Conservation (phyloP, 2,888 invertebrate genomes). For the Augochlorella aurata region DNA sequence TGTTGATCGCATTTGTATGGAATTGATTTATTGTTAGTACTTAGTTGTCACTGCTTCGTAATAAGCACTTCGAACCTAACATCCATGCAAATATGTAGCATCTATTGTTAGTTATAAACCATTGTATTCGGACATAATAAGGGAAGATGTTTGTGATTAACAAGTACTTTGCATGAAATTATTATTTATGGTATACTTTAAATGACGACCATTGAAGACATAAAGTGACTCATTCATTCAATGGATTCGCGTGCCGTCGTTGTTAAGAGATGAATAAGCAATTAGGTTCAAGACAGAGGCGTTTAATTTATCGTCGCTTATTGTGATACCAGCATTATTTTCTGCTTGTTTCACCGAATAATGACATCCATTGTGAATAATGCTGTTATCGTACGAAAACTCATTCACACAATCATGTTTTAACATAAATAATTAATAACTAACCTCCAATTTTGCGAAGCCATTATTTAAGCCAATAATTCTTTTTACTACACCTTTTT, state of each 20-base stretch:
- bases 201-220: constrained; percentile 1
- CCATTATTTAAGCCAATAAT: too few species aligned
- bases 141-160: background rate
- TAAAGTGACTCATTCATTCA: constrained; percentile 28
- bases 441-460: too few species aligned
- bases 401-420: background rate
- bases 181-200: background rate
- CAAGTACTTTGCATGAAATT: background rate
- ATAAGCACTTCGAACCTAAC: too few species aligned
- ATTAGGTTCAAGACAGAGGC: constrained; percentile 18
- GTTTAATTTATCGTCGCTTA: constrained; percentile 9
- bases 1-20: too few species aligned
- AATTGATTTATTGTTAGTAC: too few species aligned
- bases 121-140: background rate
- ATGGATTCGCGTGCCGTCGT: constrained; percentile 35
- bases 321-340: background rate
- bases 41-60: too few species aligned
- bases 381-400: background rate
- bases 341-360: background rate
- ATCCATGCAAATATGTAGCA: too few species aligned
- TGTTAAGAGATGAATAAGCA: constrained; percentile 44
- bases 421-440: too few species aligned
- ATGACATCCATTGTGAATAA: background rate
- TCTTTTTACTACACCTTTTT: too few species aligned
- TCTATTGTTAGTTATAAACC: too few species aligned